phyloP scores from a whole-genome alignment of 2,888 invertebrate genomes.

The Phalera bucephala region DNA sequence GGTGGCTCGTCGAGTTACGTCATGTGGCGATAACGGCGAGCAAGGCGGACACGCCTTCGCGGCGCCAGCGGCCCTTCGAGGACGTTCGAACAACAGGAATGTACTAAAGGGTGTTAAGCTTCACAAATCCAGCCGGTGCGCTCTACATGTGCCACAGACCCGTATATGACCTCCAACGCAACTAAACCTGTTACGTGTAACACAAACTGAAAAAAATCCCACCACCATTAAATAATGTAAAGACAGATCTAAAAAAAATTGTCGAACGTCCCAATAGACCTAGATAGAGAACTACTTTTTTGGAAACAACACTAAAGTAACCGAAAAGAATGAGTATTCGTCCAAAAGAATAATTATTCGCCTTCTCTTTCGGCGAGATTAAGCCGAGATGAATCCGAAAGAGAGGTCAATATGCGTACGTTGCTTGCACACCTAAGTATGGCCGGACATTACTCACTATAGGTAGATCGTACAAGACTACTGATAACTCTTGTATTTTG shows the following conservation, averaged over 20 bases:
- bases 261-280: conserved; percentile 28
- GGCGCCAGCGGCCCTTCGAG: conserved; percentile 71
- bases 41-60: conserved; percentile 73
- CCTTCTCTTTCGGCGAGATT: conserved; percentile 62
- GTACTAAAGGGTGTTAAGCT: conserved; percentile 56
- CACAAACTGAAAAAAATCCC: conserved; percentile 54
- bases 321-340: conserved; percentile 52
- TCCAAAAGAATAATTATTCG: conserved; percentile 60
- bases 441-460: conserved; percentile 83
- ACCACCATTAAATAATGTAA: conserved; percentile 47
- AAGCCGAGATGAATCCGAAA: conserved; percentile 60
- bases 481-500: conserved; percentile 66
- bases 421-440: conserved; percentile 81
- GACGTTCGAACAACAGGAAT: conserved; percentile 64
- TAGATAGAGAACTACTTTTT: conserved; percentile 43
- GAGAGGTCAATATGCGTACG: conserved; percentile 81
- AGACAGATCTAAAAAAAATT: conserved; percentile 36
- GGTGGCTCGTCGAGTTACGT: conserved; percentile 63
- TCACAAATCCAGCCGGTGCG: conserved; percentile 57
- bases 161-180: conserved; percentile 77
- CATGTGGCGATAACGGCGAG: conserved; percentile 70
- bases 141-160: conserved; percentile 77
- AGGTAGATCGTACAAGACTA: conserved; percentile 73
- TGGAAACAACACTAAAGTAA: conserved; percentile 50
- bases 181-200: conserved; percentile 79